Evolutionary conservation across 2,113 vertebrate genomes (phyloP), one percentile per base, ranked within the genome.

Genomic region (Scomber colias): DNA sequence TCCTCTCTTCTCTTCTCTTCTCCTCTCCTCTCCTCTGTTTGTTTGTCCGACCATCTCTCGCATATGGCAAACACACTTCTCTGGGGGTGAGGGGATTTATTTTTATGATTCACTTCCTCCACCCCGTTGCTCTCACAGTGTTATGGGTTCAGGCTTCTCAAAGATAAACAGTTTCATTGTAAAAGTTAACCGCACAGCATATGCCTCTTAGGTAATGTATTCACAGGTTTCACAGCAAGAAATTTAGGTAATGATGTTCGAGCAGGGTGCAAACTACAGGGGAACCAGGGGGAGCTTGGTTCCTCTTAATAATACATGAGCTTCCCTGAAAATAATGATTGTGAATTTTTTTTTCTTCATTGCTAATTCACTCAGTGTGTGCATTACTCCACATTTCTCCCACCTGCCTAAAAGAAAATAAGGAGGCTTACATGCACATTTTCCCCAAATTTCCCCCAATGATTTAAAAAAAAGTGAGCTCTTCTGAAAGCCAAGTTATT

Each of bases 41-140:
- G 12, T 62, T 60, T 49, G 15, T 46, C 21, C 45, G 51, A 13
- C 40, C 19, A 17, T 49, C 67, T 79, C 69, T 77, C 60, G 65
- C 77, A 82, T 85, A 79, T 82, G 72, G 79, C 46, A 17, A 44
- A 53, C 82, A 82, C 77, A 83, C 72, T 54, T 57, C 57, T 67
- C 49, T 11, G 4, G 30, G 64, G 49, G 16, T 84, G 45, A 85
- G 65, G 30, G n/a, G 71, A 62, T 75, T 74, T 84, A 76, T 75
- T 78, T 84, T 85, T 83, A 86, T 69, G 54, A 74, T 51, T 65
- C 2, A 12, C 24, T 81, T 65, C 49, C 45, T 89, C 67, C 75
- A 75, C 72, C 17, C 17, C 51, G 51, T 35, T 46, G 31, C 46
- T 63, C 35, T 70, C 53, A 50, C 24, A n/a, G n/a, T 46, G 13